Evolutionary conservation across 2,888 invertebrate species (phyloP), one percentile per base, ranked within the genome.

Genomic region (Lordiphosa fenestrarum): DNA sequence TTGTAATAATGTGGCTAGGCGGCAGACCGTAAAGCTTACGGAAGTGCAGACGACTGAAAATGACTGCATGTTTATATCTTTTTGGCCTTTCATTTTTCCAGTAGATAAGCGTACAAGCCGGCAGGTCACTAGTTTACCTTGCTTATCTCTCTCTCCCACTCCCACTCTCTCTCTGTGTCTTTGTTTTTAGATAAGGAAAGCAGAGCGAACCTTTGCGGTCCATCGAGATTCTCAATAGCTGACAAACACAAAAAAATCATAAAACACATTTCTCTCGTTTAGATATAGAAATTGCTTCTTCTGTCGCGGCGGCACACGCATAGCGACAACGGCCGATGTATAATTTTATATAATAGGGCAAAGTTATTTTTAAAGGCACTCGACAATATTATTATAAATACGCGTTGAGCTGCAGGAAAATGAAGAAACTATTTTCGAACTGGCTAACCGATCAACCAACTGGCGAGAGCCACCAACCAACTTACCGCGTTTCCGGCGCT

Each of bases 401-500:
- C 80, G 84, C 78, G 72, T 78, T 60, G 51, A 56, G 71, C 80
- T 51, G 59, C 40, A 30, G 10, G 9, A 30, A 30, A 30, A 9
- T 30, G 30, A 30, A 30, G 30, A 30, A 30, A 30, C 30, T 30
- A 30, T 30, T 30, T 30, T 30, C 30, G 30, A 30, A 30, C 25
- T 25, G 1, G 6, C 6, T 25, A 6, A 6, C 6, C 25, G 6
- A 25, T 7, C 7, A 25, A 25, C 25, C 7, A 7, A 6, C 6
- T 6, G 1, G 15, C 15, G 2, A 2, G 15, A 15, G 15, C 15
- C 6, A 6, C 6, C 23, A 2, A 6, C 25, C 25, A 25, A 77
- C 87, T 86, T 77, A 90, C 92, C 95, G 85, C 95, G 95, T 93
- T 94, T 95, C 90, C 93, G 81, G 71, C 86, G 94, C 90, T 95